A percentile compares a stretch with the other conserved stretches of the same genome.
phyloP scores from a whole-genome alignment of 2,888 invertebrate genomes.

The Syritta pipiens region DNA sequence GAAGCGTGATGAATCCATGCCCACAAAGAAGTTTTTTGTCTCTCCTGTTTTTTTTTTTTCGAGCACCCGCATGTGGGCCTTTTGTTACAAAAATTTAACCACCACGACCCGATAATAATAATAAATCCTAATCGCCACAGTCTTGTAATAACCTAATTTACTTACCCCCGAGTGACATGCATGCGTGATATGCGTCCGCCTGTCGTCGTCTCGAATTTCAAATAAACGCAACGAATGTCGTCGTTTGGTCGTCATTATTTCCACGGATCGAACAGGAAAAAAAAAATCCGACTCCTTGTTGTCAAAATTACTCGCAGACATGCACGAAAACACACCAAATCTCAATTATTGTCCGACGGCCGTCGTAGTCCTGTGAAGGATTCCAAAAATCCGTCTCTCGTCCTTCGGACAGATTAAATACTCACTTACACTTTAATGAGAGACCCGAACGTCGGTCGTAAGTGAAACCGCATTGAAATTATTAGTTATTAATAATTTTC shows the following conservation, averaged over 20 bases:
- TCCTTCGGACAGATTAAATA: constrained; percentile 49
- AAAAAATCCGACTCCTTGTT: constrained; percentile 31
- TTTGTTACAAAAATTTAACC: constrained; percentile 43
- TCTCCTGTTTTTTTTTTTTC: no score
- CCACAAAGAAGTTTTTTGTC: no score
- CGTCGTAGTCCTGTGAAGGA: constrained; percentile 35
- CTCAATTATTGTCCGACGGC: constrained; percentile 59
- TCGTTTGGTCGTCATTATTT: constrained; percentile 51
- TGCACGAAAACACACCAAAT: constrained; percentile 51
- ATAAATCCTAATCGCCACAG: constrained; percentile 66
- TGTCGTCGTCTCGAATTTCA: constrained; percentile 66
- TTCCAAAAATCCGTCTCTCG: background rate
- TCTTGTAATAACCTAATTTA: constrained; percentile 68
- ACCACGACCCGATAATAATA: constrained; percentile 48
- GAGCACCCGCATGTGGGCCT: background rate
- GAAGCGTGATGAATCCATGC: constrained; percentile 56
- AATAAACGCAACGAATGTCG: no score
- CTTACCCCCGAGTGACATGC: constrained; percentile 61
- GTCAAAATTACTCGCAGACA: constrained; percentile 58
- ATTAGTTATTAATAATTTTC: constrained; percentile 69
- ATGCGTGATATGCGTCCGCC: constrained; percentile 53
- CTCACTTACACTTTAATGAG: constrained; percentile 64
- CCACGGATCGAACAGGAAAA: no score
- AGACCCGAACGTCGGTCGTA: constrained; percentile 49
- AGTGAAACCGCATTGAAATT: constrained; percentile 67